phyloP scores from a whole-genome alignment of 1,140 invertebrate species.

The Monomorium pharaonis region DNA sequence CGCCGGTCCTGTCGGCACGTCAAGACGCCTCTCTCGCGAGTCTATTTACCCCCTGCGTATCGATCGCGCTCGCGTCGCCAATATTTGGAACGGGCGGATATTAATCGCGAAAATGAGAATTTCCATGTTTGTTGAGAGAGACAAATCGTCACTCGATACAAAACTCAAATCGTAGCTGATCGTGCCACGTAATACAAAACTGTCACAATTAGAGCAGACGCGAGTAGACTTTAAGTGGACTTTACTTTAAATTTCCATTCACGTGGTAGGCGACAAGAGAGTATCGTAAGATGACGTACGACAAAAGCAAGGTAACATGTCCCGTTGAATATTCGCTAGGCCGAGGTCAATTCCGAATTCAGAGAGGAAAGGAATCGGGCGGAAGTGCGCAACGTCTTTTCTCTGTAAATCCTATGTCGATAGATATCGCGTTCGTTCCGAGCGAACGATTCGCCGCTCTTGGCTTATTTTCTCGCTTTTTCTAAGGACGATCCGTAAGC shows the following conservation, averaged over 20 bases:
- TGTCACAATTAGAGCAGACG: background rate
- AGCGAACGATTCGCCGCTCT: constrained; percentile 13
- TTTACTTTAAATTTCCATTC: background rate
- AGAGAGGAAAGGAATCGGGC: background rate
- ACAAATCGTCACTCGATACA: constrained; percentile 16
- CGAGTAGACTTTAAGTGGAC: background rate
- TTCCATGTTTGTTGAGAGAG: constrained; percentile 4
- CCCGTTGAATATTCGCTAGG: background rate
- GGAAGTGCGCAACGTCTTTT: background rate
- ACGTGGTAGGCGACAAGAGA: background rate
- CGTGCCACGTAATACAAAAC: background rate
- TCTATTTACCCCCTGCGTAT: constrained; percentile 28
- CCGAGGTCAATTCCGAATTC: background rate
- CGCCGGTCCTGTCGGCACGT: background rate
- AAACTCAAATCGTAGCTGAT: background rate
- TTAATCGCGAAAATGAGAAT: constrained; percentile 27
- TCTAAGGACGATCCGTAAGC: constrained; percentile 16
- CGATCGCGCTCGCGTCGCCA: constrained; percentile 19
- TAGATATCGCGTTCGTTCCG: constrained; percentile 44
- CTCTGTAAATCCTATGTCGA: constrained; percentile 26
- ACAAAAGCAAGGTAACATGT: background rate
- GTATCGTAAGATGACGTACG: background rate
- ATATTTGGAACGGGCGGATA: constrained; percentile 47
- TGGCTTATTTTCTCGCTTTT: constrained; percentile 30
- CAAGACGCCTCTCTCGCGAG: background rate